Conservation (phyloP, 2,797 vertebrate species). For the Paratrypauchen microcephalus region DNA sequence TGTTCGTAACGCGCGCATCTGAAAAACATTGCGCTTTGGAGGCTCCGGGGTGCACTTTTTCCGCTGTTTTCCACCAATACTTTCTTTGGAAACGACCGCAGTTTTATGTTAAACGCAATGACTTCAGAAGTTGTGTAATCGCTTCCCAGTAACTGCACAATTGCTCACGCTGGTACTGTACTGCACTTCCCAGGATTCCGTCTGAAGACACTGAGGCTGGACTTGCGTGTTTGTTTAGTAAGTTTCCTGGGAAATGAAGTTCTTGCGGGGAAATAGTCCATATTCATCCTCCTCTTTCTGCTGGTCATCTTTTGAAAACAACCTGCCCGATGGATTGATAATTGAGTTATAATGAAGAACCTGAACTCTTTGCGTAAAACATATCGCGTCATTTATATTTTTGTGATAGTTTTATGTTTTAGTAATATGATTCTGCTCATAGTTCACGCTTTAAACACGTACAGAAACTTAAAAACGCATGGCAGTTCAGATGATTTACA, state of each 20-base stretch:
- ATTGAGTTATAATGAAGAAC: conserved; percentile 37
- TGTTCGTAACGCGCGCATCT: background rate
- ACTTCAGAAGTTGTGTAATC: conserved; percentile 51
- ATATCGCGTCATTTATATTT: too few species aligned
- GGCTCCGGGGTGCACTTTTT: background rate
- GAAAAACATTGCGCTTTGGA: background rate
- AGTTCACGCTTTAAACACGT: too few species aligned
- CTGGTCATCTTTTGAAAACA: conserved; percentile 61
- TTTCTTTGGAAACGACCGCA: conserved; percentile 29
- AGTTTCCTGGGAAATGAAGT: conserved; percentile 68
- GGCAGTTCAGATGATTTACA: too few species aligned
- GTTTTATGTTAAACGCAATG: conserved; percentile 19
- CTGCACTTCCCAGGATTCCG: conserved; percentile 45
- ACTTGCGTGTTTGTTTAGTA: conserved; percentile 54
- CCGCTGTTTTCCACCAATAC: conserved; percentile 15
- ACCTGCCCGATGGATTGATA: conserved; percentile 47
- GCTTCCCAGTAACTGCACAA: conserved; percentile 41
- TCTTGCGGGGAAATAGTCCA: conserved; percentile 12
- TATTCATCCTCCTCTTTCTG: conserved; percentile 38
- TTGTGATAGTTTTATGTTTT: too few species aligned
- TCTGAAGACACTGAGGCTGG: conserved; percentile 28
- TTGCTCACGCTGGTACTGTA: conserved; percentile 47
- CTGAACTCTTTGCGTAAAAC: too few species aligned
- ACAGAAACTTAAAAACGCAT: too few species aligned
- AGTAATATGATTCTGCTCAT: too few species aligned